These are phyloP conservation scores for Eriosoma lanigerum DNA, from an alignment of 1,140 invertebrate genomes.

Conservation along the genomic window DNA sequence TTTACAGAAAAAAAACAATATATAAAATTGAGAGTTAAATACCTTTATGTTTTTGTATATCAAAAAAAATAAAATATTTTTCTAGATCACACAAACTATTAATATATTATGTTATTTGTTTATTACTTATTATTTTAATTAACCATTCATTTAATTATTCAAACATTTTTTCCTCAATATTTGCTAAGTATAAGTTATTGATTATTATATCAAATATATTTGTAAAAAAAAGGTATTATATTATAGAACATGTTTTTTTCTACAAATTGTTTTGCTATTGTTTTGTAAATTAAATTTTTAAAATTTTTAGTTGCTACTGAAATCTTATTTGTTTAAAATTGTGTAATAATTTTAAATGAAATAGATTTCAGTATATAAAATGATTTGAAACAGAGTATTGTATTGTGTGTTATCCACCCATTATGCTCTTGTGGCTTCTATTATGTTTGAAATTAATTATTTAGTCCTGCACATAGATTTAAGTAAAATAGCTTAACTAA, in stretches of 20 bases:
- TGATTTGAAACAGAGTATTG: too few relatives aligned
- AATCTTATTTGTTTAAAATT: too few relatives aligned
- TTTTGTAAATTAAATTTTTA: constrained; percentile 6
- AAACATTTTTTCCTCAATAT: too few relatives aligned
- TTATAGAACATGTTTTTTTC: constrained; percentile 17
- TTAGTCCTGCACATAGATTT: neutral
- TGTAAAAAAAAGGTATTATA: constrained; percentile 14
- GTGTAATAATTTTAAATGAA: too few relatives aligned
- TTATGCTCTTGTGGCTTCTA: too few relatives aligned
- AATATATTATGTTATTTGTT: neutral
- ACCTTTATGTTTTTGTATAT: neutral
- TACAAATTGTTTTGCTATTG: constrained; percentile 5
- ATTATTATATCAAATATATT: too few relatives aligned
- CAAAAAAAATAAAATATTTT: too few relatives aligned
- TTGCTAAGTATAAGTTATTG: neutral
- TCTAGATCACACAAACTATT: neutral
- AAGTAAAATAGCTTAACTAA: constrained; percentile 31
- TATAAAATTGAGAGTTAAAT: neutral
- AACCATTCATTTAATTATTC: too few relatives aligned
- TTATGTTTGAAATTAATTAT: neutral
- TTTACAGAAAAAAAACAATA: neutral
- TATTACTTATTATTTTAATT: too few relatives aligned
- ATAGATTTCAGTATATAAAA: too few relatives aligned
- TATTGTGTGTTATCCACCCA: neutral
- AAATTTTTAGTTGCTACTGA: neutral